phyloP scores from a whole-genome alignment of 64 coral and sea anemone genomes.

The Stylophora pistillata region DNA sequence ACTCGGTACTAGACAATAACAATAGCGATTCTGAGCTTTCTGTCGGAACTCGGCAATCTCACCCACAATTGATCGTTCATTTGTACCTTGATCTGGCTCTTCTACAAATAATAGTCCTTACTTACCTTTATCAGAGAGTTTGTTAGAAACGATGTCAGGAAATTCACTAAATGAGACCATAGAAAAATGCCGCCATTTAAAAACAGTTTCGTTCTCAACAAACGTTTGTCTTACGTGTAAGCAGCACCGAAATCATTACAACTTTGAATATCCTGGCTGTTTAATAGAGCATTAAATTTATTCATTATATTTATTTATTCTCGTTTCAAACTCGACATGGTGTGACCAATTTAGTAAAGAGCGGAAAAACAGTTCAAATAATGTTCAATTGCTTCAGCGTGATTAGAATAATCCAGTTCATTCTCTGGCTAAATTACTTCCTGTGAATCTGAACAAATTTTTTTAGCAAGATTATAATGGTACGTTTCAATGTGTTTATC shows the following conservation, averaged over 20 bases:
- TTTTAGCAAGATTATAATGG: not conserved
- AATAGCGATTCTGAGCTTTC: no score
- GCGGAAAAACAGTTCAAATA: not conserved
- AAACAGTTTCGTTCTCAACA: no score
- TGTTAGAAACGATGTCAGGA: no score
- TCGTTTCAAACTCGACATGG: not conserved
- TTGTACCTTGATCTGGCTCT: no score
- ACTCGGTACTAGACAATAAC: no score
- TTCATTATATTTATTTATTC: not conserved
- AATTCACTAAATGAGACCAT: no score
- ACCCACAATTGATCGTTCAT: no score
- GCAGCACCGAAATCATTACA: not conserved
- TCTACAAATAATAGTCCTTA: no score
- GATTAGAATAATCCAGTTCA: not conserved
- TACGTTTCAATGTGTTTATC: no score
- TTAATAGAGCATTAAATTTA: not conserved
- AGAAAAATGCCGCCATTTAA: no score
- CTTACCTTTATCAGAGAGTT: no score
- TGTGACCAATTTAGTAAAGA: not conserved
- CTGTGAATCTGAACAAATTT: not conserved
- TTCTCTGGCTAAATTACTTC: not conserved
- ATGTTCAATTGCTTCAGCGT: not conserved
- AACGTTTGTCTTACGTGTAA: not conserved
- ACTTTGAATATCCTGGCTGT: not conserved
- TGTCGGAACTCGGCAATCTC: no score